Evolutionary conservation across 2,113 vertebrate genomes (phyloP).

Genomic region (Dromiciops gliroides): DNA sequence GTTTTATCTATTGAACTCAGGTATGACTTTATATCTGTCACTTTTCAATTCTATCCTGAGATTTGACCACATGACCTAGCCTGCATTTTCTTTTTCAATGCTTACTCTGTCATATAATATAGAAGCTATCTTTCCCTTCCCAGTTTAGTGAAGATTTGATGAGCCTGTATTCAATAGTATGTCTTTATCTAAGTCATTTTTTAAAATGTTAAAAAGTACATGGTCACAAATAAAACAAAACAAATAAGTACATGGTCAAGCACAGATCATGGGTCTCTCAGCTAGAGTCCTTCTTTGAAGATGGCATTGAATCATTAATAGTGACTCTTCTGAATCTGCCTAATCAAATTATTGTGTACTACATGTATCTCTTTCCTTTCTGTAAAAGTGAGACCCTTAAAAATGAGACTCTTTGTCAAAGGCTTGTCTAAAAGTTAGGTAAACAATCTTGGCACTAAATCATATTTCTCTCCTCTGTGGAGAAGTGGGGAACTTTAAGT

Average conservation of each 20-base stretch:
- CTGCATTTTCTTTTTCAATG: background rate
- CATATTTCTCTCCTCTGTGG: background rate
- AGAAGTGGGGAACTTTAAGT: background rate
- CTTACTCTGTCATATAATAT: background rate
- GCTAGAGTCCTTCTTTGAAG: background rate
- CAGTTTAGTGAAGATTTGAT: background rate
- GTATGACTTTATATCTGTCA: background rate
- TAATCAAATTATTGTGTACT: background rate
- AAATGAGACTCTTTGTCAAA: background rate
- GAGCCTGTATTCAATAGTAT: background rate
- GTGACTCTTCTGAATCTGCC: background rate
- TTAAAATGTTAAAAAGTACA: background rate
- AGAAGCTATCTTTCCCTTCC: background rate
- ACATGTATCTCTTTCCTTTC: background rate
- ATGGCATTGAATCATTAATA: background rate
- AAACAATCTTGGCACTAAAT: background rate
- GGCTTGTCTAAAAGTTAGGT: background rate
- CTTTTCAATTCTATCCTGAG: background rate
- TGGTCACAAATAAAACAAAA: no score
- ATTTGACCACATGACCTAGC: background rate
- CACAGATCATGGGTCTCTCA: background rate
- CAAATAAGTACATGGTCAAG: background rate
- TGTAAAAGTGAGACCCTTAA: no score
- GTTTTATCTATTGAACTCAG: background rate
- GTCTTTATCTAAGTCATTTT: background rate